Evolutionary conservation across 2,113 vertebrate species (phyloP), one percentile per base, ranked within the genome.

Genomic region (Alethe castanea): DNA sequence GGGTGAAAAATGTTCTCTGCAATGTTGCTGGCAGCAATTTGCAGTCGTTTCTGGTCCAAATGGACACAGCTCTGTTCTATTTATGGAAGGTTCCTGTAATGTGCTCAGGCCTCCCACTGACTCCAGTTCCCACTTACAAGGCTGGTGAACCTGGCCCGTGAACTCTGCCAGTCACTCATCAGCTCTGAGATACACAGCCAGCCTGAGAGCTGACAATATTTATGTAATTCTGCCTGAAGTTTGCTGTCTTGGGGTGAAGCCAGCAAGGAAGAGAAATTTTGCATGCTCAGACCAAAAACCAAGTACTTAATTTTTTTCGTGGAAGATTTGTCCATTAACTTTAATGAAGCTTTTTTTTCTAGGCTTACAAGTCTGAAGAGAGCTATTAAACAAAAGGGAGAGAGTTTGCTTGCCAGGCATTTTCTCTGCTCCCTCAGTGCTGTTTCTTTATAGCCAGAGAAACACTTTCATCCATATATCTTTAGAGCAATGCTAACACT

Each of bases 291-390:
- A 96, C 92, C 81, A 8, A 92, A 96, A 88, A 89, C 95, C 94
- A 96, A 97, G 91, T 82, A 83, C 89, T 72, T 95, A 22, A 40
- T 76, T 40, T 74, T 81, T 80, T 89, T 96, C 1, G 4, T 84
- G 74, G 53, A 96, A 95, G 90, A 91, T 96, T 95, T 97, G 93
- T 95, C 86, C 96, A 97, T 98, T 98, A 97, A 97, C 97, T 98
- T 97, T 98, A 98, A 97, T 95, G 92, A 97, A 95, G 95, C 73
- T 97, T 97, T 96, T 97, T 96, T 95, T 97, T 92, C 93, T 83
- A 80, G 94, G 80, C 57, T 94, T 80, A n/a, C 57, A 80, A 61
- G 80, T 96, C 93, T 94, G 44, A 17, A 69, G 90, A 92, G 92
- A 94, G 92, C 92, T 97, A 97, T 97, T 90, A 94, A 48, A 53